A percentile compares a stretch with the other conserved stretches of the same genome.
Conservation (phyloP, 92 coral and sea anemone species). For the Actinostola sp. region DNA sequence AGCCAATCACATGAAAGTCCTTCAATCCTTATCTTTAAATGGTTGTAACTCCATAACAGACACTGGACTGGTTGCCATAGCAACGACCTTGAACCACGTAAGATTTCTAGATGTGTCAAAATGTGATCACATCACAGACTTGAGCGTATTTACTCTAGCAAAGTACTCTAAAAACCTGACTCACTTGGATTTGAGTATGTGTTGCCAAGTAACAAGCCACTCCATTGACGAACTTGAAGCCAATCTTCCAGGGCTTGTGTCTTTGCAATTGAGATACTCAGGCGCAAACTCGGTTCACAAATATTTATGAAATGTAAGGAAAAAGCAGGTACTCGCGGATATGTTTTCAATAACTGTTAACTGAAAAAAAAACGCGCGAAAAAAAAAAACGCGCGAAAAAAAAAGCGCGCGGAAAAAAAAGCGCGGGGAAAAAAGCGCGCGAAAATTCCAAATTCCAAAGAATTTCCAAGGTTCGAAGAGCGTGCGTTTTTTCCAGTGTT, state of each 20-base stretch:
- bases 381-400: too few species aligned
- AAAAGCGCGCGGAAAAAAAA: too few species aligned
- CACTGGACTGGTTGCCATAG: conserved; percentile 61
- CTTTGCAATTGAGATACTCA: conserved; percentile 79
- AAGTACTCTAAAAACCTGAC: conserved; percentile 55
- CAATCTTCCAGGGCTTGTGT: conserved; percentile 69
- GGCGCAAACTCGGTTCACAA: conserved; percentile 52
- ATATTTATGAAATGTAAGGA: conserved; percentile 35
- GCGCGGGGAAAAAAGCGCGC: too few species aligned
- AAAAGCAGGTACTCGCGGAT: too few species aligned
- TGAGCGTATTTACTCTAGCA: conserved; percentile 56
- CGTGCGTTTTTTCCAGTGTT: too few species aligned
- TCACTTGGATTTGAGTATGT: conserved; percentile 86
- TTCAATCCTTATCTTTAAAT: conserved; percentile 64
- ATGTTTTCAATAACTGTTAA: too few species aligned
- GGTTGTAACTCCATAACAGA: conserved; percentile 74
- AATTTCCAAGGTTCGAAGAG: too few species aligned
- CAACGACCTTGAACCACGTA: conserved; percentile 60
- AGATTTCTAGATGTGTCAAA: conserved; percentile 69
- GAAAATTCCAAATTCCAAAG: too few species aligned
- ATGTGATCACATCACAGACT: conserved; percentile 79
- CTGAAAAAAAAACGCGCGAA: too few species aligned
- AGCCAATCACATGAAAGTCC: conserved; percentile 49
- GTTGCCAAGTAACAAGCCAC: conserved; percentile 72
- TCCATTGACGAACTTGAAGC: conserved; percentile 69